Evolutionary conservation across 2,888 invertebrate species (phyloP).

Genomic region (Antitype chi): DNA sequence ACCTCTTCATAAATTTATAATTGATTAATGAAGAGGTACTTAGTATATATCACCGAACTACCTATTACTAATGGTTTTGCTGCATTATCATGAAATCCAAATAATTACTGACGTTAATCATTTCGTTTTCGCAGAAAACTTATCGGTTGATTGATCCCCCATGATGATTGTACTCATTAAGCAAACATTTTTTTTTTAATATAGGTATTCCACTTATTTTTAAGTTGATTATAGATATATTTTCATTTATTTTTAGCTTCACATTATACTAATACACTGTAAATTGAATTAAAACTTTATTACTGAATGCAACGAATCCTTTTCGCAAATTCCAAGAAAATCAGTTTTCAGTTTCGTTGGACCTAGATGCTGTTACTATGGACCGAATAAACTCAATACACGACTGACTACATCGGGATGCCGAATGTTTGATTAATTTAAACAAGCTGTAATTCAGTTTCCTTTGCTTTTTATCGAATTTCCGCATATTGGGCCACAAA

Average conservation of each 20-base stretch:
- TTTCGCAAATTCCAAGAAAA: neutral
- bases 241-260: conserved; percentile 12
- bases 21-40: neutral
- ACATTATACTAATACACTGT: neutral
- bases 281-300: neutral
- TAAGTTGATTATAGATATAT: neutral
- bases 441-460: neutral
- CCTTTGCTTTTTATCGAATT: neutral
- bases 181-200: neutral
- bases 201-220: neutral
- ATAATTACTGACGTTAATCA: neutral
- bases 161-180: neutral
- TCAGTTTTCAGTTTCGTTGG: too few species aligned
- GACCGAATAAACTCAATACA: neutral
- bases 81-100: neutral
- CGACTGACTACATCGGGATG: neutral
- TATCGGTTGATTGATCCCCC: neutral
- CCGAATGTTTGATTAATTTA: neutral
- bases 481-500: too few species aligned
- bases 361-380: neutral
- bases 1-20: neutral
- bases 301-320: neutral
- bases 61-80: neutral
- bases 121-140: neutral
- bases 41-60: neutral